Percentiles rank a stretch among this genome's conserved stretches.
phyloP scores from a whole-genome alignment of 2,888 invertebrate species.

The Drosophila kuntzei region DNA sequence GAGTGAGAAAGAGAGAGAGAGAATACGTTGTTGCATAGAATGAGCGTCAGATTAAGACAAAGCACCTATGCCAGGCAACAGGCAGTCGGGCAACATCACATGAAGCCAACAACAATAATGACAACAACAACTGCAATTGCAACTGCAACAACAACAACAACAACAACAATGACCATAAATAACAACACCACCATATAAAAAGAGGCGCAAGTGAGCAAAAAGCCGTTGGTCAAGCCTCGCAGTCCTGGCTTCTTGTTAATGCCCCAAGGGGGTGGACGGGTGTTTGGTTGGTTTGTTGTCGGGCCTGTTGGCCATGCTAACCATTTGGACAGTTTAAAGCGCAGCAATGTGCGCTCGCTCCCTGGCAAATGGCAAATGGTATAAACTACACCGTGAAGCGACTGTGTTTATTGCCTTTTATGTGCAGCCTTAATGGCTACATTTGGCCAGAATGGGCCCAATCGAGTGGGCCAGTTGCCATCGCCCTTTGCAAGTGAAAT shows the following conservation, averaged over 20 bases:
- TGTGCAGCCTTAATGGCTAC: constrained; percentile 70
- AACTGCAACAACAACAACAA: constrained; percentile 4
- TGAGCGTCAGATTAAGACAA: constrained; percentile 71
- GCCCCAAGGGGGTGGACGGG: neutral
- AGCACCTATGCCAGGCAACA: constrained; percentile 59
- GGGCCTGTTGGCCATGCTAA: constrained; percentile 26
- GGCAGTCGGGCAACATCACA: constrained; percentile 37
- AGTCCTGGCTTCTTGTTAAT: neutral
- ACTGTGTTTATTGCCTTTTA: constrained; percentile 75
- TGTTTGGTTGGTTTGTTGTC: neutral
- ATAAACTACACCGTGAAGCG: constrained; percentile 63
- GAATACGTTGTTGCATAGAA: constrained; percentile 60
- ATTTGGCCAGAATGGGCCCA: constrained; percentile 42
- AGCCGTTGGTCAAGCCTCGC: constrained; percentile 12
- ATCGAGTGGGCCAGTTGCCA: constrained; percentile 6
- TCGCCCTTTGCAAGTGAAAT: constrained; percentile 38
- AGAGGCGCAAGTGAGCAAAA: constrained; percentile 16
- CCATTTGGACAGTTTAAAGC: constrained; percentile 63
- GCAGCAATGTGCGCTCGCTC: constrained; percentile 46
- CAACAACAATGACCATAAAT: constrained; percentile 55
- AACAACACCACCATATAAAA: constrained; percentile 38
- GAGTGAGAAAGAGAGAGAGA: constrained; percentile 6
- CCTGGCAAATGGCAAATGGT: constrained; percentile 62
- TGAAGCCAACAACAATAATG: constrained; percentile 37
- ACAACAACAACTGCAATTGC: constrained; percentile 4